Base-by-base conservation (phyloP, 2,113 vertebrate species). In the Emydocephalus ijimae region DNA sequence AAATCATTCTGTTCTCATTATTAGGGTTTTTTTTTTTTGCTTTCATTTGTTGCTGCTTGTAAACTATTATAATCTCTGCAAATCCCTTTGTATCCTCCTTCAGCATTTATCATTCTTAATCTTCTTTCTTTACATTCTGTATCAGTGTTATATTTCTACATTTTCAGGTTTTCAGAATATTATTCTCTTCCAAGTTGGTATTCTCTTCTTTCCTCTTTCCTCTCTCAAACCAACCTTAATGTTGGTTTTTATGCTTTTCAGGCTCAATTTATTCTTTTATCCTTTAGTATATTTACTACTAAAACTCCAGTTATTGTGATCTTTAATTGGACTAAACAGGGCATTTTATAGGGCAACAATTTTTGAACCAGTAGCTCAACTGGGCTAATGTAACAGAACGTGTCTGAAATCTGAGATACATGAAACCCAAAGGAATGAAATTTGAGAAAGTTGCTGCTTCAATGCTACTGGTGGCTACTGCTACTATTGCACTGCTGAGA, bases 171-270 rank as follows among this genome's bases (percentile, higher is more conserved):
- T 88, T 56, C 34, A 55, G 54, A n/a, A 55, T 20, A 29, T n/a
- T 20, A 15, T 54, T 23, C 39, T n/a, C 23, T n/a, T 26, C 21
- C 45, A 85, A 29, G 85, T 57, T 45, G 54, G n/a, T 1, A 81
- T 91, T 11, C 24, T 59, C 45, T 43, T 87, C 2, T n/a, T 86
- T 87, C 39, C 43, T 64, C 34, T 55, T 24, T 56, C 21, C 18
- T 57, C 34, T 34, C 48, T 92, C 55, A 52, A n/a, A 21, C 6
- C 20, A 48, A 14, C 57, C 5, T 3, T 26, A 85, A n/a, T 55
- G 4, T 64, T 90, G 6, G 90, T 95, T 92, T 91, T 34, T 92
- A 88, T 34, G 88, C 8, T 90, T 90, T 11, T 48, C 18, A 89
- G 52, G 3, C 88, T 90, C 55, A 92, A 57, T 56, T 74, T 92